phyloP scores from a whole-genome alignment of 2,888 invertebrate species.

The Hyposoter dolosus region DNA sequence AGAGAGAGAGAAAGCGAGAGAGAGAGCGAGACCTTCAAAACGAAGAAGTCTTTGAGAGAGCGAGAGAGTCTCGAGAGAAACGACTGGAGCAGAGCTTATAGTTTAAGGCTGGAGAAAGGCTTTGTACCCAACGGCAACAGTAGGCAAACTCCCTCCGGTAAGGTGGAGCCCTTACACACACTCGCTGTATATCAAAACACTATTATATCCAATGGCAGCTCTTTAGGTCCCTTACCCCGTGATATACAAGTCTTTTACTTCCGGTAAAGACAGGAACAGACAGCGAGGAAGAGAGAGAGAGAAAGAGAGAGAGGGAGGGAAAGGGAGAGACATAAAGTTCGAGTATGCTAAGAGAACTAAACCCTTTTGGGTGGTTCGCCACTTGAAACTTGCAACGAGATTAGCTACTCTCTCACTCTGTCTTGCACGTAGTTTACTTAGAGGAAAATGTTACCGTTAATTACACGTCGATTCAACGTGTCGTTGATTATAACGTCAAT shows the following conservation, averaged over 20 bases:
- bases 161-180: constrained; percentile 33
- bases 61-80: constrained; percentile 57
- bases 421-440: constrained; percentile 17
- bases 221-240: constrained; percentile 34
- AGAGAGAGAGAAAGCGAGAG: constrained; percentile 23
- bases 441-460: constrained; percentile 52
- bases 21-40: not conserved
- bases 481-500: constrained; percentile 18
- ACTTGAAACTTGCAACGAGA: constrained; percentile 62
- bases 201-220: constrained; percentile 51
- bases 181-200: constrained; percentile 61
- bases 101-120: constrained; percentile 64
- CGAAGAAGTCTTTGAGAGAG: not conserved
- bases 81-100: constrained; percentile 66
- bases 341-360: constrained; percentile 55
- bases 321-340: constrained; percentile 36
- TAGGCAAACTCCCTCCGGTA: constrained; percentile 56
- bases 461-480: constrained; percentile 44
- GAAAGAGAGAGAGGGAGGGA: constrained; percentile 39
- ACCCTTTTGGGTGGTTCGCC: constrained; percentile 60
- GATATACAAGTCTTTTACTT: constrained; percentile 62
- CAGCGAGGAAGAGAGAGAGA: not conserved
- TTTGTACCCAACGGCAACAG: constrained; percentile 61
- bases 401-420: constrained; percentile 31
- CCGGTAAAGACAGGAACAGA: constrained; percentile 45